A percentile compares a stretch with the other conserved stretches of the same genome.
Conservation (phyloP, 1,140 invertebrate species). For the Zaprionus davidi region DNA sequence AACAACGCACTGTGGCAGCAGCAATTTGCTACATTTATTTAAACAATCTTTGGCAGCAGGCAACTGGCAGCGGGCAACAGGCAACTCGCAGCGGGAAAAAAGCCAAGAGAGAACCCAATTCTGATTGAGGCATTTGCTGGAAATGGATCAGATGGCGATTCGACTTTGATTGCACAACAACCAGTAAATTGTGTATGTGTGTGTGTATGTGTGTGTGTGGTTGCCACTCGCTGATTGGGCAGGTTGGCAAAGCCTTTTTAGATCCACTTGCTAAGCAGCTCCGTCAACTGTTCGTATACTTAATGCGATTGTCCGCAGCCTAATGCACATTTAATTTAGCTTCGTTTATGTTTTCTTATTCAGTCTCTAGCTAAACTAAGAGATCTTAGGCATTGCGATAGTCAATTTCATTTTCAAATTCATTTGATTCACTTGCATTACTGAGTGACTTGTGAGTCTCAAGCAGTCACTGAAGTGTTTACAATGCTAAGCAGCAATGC, state of each 20-base stretch:
- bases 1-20: conserved; percentile 17
- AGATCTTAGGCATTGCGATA: too few relatives aligned
- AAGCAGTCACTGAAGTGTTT: too few relatives aligned
- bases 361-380: background rate
- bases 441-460: too few relatives aligned
- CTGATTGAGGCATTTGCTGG: conserved; percentile 48
- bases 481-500: too few relatives aligned
- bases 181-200: background rate
- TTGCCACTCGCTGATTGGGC: conserved; percentile 18
- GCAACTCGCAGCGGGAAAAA: conserved; percentile 1
- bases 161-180: conserved; percentile 30
- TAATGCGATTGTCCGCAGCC: conserved; percentile 16
- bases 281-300: conserved; percentile 34
- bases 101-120: conserved; percentile 28
- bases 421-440: too few relatives aligned
- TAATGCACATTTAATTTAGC: background rate
- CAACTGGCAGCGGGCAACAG: conserved; percentile 27
- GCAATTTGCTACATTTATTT: conserved; percentile 54
- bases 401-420: background rate
- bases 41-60: conserved; percentile 41
- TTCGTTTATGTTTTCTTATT: background rate
- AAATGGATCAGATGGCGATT: conserved; percentile 49
- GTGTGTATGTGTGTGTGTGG: background rate
- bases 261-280: conserved; percentile 6
- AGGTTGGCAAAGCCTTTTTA: conserved; percentile 4